Evolutionary conservation across 2,888 invertebrate species (phyloP), one percentile per base, ranked within the genome.

Genomic region (Luperina nickerlii): DNA sequence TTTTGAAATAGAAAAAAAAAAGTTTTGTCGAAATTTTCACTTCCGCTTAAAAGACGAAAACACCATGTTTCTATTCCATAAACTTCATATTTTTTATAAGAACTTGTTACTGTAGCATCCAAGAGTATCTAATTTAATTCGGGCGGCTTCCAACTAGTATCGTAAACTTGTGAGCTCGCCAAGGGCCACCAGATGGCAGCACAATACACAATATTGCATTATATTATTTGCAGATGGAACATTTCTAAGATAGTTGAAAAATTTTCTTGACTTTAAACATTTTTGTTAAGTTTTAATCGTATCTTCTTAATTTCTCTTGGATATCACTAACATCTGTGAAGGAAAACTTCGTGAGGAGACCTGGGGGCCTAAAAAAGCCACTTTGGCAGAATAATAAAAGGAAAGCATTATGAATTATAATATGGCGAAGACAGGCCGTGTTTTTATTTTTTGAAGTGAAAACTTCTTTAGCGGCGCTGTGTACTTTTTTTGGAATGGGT

Each of bases 61-160:
- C 51, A 65, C 32, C 5, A 57, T 24, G 5, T 27, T 54, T 38
- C 11, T 20, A 18, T 57, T 57, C 2, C 20, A 20, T 32, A 32
- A 65, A 65, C 51, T 70, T 69, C 13, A 13, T 32, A 20, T 20
- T 54, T 72, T 79, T 13, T 38, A 3, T 51, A 38, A 60, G n/a
- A 82, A 68, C 78, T 69, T 62, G 24, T 63, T 45, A 74, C 54
- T 38, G 54, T 75, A 24, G 45, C 38, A n/a, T 70, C 54, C 77
- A 62, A 84, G 77, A 15, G 54, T 57, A n/a, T 78, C 54, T 81
- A 48, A 81, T 81, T 81, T 68, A 72, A 84, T 81, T 84, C 84
- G 84, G 84, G 38, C 38, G n/a, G 38, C 84, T 62, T 65, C 84
- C 84, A 84, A 81, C 45, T 81, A 15, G 27, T 81, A 71, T 32